These are phyloP conservation scores for Gila robusta DNA, from an alignment of 2,797 vertebrate genomes.

Conservation along the genomic window DNA sequence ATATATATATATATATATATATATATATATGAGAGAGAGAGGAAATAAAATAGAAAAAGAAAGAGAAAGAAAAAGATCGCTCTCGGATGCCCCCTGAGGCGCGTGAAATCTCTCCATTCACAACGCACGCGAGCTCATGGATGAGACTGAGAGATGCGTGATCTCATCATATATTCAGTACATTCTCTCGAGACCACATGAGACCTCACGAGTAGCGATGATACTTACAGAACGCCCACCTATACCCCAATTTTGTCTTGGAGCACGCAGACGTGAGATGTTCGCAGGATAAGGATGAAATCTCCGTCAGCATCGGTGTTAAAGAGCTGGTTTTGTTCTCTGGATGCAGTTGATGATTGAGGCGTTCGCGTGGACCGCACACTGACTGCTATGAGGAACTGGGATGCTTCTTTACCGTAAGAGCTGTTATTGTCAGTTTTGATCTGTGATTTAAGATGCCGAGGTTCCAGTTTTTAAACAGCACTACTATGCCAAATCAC, in stretches of 20 bases:
- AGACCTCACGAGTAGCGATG: neutral
- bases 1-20: too few relatives aligned
- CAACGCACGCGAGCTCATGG: neutral
- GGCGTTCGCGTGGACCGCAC: neutral
- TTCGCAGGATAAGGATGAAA: neutral
- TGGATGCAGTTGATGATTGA: neutral
- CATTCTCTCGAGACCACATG: neutral
- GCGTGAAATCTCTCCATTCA: conserved; percentile 2
- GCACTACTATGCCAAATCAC: conserved; percentile 48
- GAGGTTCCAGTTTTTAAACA: conserved; percentile 55
- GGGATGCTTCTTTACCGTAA: conserved; percentile 8
- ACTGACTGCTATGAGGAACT: neutral
- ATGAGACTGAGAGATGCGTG: conserved; percentile 22
- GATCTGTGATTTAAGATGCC: conserved; percentile 48
- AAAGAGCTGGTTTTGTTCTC: neutral
- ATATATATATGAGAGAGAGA: too few relatives aligned
- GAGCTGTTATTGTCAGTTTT: conserved; percentile 8
- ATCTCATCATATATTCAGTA: neutral
- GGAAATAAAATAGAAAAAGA: neutral
- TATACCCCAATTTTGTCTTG: neutral
- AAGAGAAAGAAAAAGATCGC: neutral
- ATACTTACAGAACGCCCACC: neutral
- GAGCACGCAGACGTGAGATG: neutral
- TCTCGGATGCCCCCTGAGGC: conserved; percentile 28
- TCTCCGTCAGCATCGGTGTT: neutral